Conservation (phyloP, 2,888 invertebrate species). For the Drosophila mimica region DNA sequence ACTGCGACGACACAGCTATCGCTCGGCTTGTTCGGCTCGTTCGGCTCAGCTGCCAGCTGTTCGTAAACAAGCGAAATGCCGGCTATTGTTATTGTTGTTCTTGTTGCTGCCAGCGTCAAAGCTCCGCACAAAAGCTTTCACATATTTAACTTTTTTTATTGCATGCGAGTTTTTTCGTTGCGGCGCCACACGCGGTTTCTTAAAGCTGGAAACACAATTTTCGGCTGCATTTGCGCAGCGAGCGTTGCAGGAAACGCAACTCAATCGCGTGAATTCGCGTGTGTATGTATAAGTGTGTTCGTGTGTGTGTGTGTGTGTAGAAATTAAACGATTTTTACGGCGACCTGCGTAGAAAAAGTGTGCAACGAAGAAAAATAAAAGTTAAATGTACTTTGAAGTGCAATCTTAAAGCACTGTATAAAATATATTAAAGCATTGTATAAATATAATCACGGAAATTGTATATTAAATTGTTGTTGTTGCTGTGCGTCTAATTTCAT, state of each 20-base stretch:
- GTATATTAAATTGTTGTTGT: constrained; percentile 50
- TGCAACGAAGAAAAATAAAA: constrained; percentile 25
- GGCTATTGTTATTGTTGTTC: constrained; percentile 53
- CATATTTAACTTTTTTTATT: constrained; percentile 14
- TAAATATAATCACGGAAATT: constrained; percentile 24
- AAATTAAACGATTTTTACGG: constrained; percentile 47
- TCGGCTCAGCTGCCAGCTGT: constrained; percentile 51
- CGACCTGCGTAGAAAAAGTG: constrained; percentile 28
- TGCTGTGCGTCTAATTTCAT: constrained; percentile 18
- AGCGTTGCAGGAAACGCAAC: constrained; percentile 74
- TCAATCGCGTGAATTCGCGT: constrained; percentile 52
- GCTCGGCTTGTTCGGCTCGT: constrained; percentile 24
- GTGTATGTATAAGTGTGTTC: background rate
- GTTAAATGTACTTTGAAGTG: constrained; percentile 24
- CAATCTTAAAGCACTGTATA: constrained; percentile 10
- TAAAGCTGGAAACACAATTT: constrained; percentile 54
- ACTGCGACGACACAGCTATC: constrained; percentile 31
- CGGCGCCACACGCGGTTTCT: constrained; percentile 32
- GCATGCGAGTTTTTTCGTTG: constrained; percentile 48
- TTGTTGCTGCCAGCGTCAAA: constrained; percentile 21
- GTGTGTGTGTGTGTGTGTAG: constrained; percentile 6
- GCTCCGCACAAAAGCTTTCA: constrained; percentile 48
- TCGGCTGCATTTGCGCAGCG: constrained; percentile 76
- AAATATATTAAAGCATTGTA: constrained; percentile 11
- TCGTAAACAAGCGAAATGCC: constrained; percentile 62